Base-by-base conservation (phyloP, 2,113 vertebrate genomes). In the Burhinus bistriatus region DNA sequence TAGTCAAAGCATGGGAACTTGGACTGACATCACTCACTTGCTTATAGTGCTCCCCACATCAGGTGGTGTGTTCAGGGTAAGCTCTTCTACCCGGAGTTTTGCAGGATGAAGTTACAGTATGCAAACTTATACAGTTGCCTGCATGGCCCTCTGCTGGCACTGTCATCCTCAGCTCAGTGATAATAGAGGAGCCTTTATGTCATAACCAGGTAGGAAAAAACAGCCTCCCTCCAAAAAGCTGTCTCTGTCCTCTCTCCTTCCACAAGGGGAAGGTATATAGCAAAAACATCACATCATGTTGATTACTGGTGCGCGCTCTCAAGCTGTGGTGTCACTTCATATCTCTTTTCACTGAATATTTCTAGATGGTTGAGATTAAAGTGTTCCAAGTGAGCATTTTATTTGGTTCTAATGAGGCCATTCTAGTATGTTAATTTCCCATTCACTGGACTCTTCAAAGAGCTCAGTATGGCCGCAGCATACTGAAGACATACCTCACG, bases 401-500 rank as follows among this genome's bases (percentile, higher is more conserved):
- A 78, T 93, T 95, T 97, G 62, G 47, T 32, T 95, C 68, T 96
- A 94, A 94, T 78, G 89, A 93, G 83, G 66, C 49, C 40, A 32
- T 92, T 97, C 87, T 94, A 81, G 77, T 62, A 90, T 64, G 34
- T 65, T 97, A 97, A 96, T 97, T 97, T 96, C 52, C 80, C 61
- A 94, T 93, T 90, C 64, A 86, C 42, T 95, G 85, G 93, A 72
- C 54, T 26, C 65, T 94, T 96, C 83, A 73, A 21, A 93, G 83
- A 92, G 68, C 71, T 96, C 91, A 79, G 81, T 72, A 45, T 95
- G 85, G 82, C 94, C 93, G 62, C 72, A 73, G 85, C 94, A 47
- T 89, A 58, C 88, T 95, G 85, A 95, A 96, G 90, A 95, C 44
- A 91, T 87, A 98, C 91, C 87, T 98, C 91, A 87, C 92, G 87